phyloP scores from a whole-genome alignment of 2,797 vertebrate genomes.

The Sebastes miniatus region DNA sequence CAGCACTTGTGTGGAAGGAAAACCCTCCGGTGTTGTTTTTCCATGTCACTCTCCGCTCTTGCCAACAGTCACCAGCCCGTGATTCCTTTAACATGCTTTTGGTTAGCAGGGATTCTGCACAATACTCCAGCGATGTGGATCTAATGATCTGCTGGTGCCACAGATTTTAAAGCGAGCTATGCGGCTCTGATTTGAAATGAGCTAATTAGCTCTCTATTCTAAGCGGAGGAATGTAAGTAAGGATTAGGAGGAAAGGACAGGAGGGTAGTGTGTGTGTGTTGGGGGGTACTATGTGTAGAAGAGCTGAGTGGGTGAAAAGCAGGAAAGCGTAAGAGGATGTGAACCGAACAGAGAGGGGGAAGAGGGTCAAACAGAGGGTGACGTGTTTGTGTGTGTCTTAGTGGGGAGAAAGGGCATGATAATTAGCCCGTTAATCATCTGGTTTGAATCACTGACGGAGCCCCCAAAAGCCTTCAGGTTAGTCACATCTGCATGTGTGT shows the following conservation, averaged over 20 bases:
- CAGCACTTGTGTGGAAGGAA: conserved; percentile 63
- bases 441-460: conserved; percentile 58
- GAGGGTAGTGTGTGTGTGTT: background rate
- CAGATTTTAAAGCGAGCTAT: conserved; percentile 27
- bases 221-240: conserved; percentile 39
- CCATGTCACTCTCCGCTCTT: conserved; percentile 61
- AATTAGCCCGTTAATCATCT: conserved; percentile 73
- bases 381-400: conserved; percentile 38
- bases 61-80: conserved; percentile 63
- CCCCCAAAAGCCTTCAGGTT: conserved; percentile 54
- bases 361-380: conserved; percentile 66
- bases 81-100: conserved; percentile 58
- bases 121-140: conserved; percentile 28
- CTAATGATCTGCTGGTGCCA: conserved; percentile 44
- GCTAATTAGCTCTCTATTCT: conserved; percentile 52
- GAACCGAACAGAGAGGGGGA: conserved; percentile 22
- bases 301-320: conserved; percentile 42
- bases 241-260: conserved; percentile 40
- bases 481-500: conserved; percentile 35
- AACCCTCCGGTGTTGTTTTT: conserved; percentile 70
- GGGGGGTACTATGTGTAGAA: background rate
- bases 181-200: conserved; percentile 52
- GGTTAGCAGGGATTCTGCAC: conserved; percentile 36
- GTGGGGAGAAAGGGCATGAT: conserved; percentile 40
- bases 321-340: conserved; percentile 41